Evolutionary conservation across 2,113 vertebrate species (phyloP).

Genomic region (Ascaphus truei): DNA sequence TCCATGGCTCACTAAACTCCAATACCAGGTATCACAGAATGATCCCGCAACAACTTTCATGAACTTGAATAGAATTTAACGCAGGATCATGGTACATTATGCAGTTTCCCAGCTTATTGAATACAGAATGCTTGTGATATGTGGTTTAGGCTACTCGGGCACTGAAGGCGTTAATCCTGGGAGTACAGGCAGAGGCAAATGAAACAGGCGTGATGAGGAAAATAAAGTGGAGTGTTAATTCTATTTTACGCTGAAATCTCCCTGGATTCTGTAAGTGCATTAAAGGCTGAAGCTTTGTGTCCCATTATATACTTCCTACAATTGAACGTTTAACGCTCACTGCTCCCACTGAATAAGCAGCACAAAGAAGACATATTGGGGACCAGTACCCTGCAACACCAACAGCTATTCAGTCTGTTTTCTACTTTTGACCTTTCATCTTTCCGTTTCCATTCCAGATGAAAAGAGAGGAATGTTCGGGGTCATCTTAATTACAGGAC

Average conservation of each 20-base stretch:
- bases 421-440: slow-evolving; percentile 9
- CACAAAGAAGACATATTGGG: not conserved
- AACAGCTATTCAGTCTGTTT: not conserved
- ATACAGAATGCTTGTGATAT: too few relatives aligned
- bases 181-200: too few relatives aligned
- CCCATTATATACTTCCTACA: not conserved
- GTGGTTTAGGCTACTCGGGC: too few relatives aligned
- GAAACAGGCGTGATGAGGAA: too few relatives aligned
- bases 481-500: slow-evolving; percentile 8
- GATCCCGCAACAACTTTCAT: too few relatives aligned
- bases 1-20: too few relatives aligned
- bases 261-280: not conserved
- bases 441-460: not conserved
- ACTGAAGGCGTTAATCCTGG: too few relatives aligned
- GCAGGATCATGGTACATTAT: too few relatives aligned
- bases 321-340: not conserved
- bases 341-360: not conserved
- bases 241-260: not conserved
- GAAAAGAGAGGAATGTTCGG: not conserved
- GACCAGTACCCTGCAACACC: not conserved
- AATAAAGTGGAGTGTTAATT: not conserved
- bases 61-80: too few relatives aligned
- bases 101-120: too few relatives aligned
- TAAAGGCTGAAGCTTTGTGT: not conserved
- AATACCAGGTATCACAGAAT: too few relatives aligned